Evolutionary conservation across 2,888 invertebrate species (phyloP).

Genomic region (Cynaeus angustus): DNA sequence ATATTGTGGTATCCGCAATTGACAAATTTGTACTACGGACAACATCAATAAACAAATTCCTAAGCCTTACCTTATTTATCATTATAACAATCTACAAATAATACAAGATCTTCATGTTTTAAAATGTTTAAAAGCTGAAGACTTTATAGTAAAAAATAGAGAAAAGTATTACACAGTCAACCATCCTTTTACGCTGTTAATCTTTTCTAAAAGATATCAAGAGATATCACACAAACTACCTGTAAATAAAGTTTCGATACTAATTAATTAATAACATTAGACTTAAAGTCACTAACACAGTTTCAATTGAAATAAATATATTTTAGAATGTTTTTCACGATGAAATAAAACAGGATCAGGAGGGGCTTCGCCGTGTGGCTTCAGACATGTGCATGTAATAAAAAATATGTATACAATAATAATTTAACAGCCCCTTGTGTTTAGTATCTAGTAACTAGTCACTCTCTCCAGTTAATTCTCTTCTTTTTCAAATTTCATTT

Average conservation of each 20-base stretch:
- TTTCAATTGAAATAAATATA: conserved; percentile 45
- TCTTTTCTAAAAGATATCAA: conserved; percentile 50
- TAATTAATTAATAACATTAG: conserved; percentile 52
- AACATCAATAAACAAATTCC: conserved; percentile 51
- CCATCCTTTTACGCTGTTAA: conserved; percentile 48
- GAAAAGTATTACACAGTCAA: conserved; percentile 50
- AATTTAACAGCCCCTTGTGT: conserved; percentile 28
- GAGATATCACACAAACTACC: conserved; percentile 53
- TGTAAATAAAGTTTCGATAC: conserved; percentile 43
- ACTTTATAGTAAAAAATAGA: conserved; percentile 46
- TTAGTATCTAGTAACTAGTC: conserved; percentile 25
- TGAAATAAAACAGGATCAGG: conserved; percentile 33
- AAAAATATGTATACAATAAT: conserved; percentile 24
- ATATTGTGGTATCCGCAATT: conserved; percentile 51
- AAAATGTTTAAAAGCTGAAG: conserved; percentile 46
- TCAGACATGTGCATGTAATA: background rate
- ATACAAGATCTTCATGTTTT: conserved; percentile 51
- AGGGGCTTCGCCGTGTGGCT: conserved; percentile 4
- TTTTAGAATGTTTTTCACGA: conserved; percentile 41
- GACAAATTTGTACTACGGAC: conserved; percentile 52
- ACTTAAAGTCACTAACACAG: conserved; percentile 49
- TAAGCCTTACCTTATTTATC: conserved; percentile 46
- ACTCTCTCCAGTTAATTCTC: conserved; percentile 60
- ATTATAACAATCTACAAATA: conserved; percentile 53
- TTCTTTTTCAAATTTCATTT: conserved; percentile 66